A percentile compares a stretch with the other conserved stretches of the same genome.
phyloP scores from a whole-genome alignment of 1,140 invertebrate genomes.

The Luehdorfia chinensis region DNA sequence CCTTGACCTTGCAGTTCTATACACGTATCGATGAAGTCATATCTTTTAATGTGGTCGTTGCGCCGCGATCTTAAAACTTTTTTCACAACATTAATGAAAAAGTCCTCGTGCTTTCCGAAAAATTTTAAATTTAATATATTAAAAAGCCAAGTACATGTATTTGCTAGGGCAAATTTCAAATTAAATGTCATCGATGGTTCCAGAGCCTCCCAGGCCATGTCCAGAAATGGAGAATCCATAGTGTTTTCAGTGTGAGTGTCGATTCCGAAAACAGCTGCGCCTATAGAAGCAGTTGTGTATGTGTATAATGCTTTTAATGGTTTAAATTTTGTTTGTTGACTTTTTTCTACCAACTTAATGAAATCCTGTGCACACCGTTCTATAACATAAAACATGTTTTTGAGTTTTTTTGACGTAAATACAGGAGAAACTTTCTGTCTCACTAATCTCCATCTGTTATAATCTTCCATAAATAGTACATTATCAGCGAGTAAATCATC shows the following conservation, averaged over 20 bases:
- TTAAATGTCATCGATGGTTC: conserved; percentile 20
- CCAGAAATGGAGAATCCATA: conserved; percentile 34
- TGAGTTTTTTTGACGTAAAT: conserved; percentile 62
- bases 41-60: conserved; percentile 6
- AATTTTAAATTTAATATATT: conserved; percentile 25
- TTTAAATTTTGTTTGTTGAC: conserved; percentile 20
- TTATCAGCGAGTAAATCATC: conserved; percentile 58
- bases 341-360: conserved; percentile 24
- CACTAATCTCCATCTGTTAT: conserved; percentile 56
- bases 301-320: conserved; percentile 31
- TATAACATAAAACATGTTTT: conserved; percentile 65
- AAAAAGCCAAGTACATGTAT: conserved; percentile 20
- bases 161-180: conserved; percentile 23
- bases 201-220: conserved; percentile 28
- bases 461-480: conserved; percentile 53
- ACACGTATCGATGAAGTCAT: conserved; percentile 38
- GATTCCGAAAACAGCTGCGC: conserved; percentile 37
- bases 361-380: conserved; percentile 42
- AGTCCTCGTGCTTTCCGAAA: conserved; percentile 33
- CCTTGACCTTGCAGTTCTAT: conserved; percentile 35
- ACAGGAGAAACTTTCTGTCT: conserved; percentile 51
- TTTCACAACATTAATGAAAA: conserved; percentile 28
- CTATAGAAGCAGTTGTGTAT: conserved; percentile 32
- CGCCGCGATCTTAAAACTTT: conserved; percentile 14
- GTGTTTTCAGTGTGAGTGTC: conserved; percentile 23